Evolutionary conservation across 2,113 vertebrate genomes (phyloP).

Genomic region (Corythaixoides concolor): DNA sequence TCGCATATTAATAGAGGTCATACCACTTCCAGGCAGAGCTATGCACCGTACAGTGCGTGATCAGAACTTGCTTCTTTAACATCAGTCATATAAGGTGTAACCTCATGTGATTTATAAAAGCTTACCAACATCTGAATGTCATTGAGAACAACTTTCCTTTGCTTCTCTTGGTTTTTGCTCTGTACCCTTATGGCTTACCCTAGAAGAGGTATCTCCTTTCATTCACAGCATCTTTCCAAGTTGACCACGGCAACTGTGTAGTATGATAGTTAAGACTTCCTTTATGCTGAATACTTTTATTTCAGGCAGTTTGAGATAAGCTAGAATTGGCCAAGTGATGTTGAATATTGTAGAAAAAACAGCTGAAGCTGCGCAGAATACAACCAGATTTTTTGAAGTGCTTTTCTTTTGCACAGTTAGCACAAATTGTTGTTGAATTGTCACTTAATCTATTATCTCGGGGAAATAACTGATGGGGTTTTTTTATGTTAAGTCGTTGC

Average conservation of each 20-base stretch:
- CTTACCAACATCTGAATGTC: background rate
- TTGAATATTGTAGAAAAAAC: background rate
- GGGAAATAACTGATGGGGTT: background rate
- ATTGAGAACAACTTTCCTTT: background rate
- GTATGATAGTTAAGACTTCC: background rate
- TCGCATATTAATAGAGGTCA: background rate
- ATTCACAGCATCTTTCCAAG: background rate
- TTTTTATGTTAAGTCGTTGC: background rate
- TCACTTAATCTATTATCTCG: background rate
- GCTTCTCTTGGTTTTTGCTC: background rate
- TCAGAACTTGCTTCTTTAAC: background rate
- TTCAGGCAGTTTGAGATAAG: background rate
- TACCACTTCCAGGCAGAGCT: background rate
- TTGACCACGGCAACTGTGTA: background rate
- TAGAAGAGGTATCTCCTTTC: background rate
- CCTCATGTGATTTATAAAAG: background rate
- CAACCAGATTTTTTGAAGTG: background rate
- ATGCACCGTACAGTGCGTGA: background rate
- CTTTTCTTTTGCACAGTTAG: background rate
- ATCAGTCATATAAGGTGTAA: background rate
- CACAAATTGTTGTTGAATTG: background rate
- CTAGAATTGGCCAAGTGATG: background rate
- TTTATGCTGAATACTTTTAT: background rate
- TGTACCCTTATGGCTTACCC: background rate
- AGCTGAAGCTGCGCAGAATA: background rate